These are phyloP conservation scores for Corvus moneduloides DNA, from an alignment of 2,113 vertebrate species.

Conservation along the genomic window DNA sequence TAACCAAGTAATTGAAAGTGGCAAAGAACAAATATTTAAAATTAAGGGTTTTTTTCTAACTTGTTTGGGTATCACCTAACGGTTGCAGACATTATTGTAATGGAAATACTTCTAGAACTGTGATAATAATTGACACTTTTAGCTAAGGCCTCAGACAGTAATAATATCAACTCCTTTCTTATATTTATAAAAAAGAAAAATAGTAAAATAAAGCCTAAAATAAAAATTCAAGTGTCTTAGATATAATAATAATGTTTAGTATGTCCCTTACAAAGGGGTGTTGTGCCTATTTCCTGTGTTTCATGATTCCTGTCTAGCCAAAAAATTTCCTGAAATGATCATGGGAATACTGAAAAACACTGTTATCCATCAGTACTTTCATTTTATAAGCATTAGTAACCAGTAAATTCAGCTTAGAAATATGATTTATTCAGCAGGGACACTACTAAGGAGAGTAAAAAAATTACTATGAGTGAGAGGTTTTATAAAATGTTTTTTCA, in stretches of 20 bases:
- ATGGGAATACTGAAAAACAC: not conserved
- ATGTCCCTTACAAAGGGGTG: not conserved
- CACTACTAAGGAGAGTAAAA: not conserved
- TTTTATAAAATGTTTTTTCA: slow-evolving; percentile 9
- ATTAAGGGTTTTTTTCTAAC: fast-evolving
- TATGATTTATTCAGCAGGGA: not conserved
- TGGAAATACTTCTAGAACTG: not conserved
- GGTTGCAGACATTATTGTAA: not conserved
- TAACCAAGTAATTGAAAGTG: not conserved
- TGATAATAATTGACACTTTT: not conserved
- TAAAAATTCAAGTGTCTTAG: not conserved
- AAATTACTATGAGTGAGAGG: not conserved
- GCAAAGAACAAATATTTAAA: not conserved
- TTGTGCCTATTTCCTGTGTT: not conserved
- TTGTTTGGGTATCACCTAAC: not conserved
- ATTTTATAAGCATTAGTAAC: not conserved
- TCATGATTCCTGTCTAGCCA: not conserved
- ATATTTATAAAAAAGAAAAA: not conserved
- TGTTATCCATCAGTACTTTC: not conserved
- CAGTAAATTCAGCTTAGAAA: not conserved
- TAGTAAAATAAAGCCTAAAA: not conserved
- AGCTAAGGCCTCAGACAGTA: not conserved
- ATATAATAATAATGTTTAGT: not conserved
- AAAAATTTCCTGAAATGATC: not conserved
- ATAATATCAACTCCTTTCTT: not conserved